Conservation (phyloP, 1,140 invertebrate genomes). For the Drosophila truncata region DNA sequence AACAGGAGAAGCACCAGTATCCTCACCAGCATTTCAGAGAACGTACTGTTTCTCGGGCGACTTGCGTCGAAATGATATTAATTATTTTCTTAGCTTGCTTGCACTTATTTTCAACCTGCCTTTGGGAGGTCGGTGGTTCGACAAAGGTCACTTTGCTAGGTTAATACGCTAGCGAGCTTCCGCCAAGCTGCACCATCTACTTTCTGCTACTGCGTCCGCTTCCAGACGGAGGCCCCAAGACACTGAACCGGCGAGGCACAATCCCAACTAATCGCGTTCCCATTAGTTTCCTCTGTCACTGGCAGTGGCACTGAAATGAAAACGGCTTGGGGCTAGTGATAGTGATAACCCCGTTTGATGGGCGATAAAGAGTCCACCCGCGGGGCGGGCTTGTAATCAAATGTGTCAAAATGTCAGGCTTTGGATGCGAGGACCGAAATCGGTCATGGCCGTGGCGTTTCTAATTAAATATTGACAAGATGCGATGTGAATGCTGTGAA, state of each 20-base stretch:
- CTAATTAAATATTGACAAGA: constrained; percentile 25
- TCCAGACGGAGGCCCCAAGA: constrained; percentile 30
- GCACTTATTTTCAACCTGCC: background rate
- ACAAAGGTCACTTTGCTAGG: constrained; percentile 19
- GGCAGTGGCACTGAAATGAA: constrained; percentile 19
- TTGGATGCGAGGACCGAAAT: constrained; percentile 47
- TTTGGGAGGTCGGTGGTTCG: constrained; percentile 7
- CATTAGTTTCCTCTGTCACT: constrained; percentile 28
- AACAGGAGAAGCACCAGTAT: constrained; percentile 27
- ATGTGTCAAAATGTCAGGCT: constrained; percentile 69
- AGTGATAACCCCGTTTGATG: constrained; percentile 25
- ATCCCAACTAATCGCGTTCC: constrained; percentile 67
- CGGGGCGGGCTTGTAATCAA: constrained; percentile 40
- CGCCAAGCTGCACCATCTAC: constrained; percentile 27
- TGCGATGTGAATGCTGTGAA: constrained; percentile 2
- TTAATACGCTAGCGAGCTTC: constrained; percentile 44
- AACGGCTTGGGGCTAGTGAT: constrained; percentile 6
- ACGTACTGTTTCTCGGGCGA: constrained; percentile 7
- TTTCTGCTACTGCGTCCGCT: constrained; percentile 29
- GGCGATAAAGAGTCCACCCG: constrained; percentile 13
- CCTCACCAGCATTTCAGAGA: constrained; percentile 28
- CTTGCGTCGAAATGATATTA: constrained; percentile 28
- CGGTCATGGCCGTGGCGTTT: constrained; percentile 71
- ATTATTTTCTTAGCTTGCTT: background rate
- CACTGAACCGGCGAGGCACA: constrained; percentile 25